Evolutionary conservation across 2,797 vertebrate species (phyloP).

Genomic region (Rhynchotus rufescens): DNA sequence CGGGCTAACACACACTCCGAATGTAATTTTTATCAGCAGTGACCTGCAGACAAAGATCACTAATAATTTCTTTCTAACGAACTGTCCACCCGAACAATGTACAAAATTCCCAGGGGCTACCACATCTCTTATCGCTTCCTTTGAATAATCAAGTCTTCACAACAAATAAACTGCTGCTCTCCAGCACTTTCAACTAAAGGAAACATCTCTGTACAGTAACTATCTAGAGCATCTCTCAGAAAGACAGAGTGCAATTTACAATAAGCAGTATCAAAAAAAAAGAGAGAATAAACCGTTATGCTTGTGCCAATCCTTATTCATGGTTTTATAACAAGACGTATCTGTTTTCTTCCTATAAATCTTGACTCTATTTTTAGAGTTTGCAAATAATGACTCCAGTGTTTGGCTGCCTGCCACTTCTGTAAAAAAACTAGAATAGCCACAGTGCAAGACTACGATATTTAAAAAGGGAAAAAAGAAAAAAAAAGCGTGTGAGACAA

Average conservation of each 20-base stretch:
- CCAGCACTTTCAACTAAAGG: slow-evolving; percentile 60
- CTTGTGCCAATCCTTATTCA: slow-evolving; percentile 82
- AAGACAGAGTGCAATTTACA: slow-evolving; percentile 79
- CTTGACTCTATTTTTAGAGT: slow-evolving; percentile 84
- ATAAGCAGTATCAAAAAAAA: slow-evolving; percentile 80
- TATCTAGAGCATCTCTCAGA: slow-evolving; percentile 70
- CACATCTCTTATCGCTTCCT: slow-evolving; percentile 63
- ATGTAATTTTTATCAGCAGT: slow-evolving; percentile 33
- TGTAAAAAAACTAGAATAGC: slow-evolving; percentile 79
- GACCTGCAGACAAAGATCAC: slow-evolving; percentile 39
- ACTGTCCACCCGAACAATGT: slow-evolving; percentile 20
- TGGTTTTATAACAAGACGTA: slow-evolving; percentile 82
- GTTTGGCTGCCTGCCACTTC: slow-evolving; percentile 83
- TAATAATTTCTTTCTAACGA: slow-evolving; percentile 44
- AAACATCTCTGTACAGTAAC: slow-evolving; percentile 64
- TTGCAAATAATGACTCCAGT: slow-evolving; percentile 83
- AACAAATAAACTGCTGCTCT: slow-evolving; percentile 67
- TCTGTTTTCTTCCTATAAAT: slow-evolving; percentile 84
- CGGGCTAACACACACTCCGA: neutral
- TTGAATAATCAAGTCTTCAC: slow-evolving; percentile 73
- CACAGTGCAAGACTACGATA: slow-evolving; percentile 63
- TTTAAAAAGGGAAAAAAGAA: neutral
- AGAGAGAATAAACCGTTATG: slow-evolving; percentile 81
- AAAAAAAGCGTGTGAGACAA: neutral
- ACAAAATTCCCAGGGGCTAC: slow-evolving; percentile 59